A percentile compares a stretch with the other conserved stretches of the same genome.
Evolutionary conservation across 2,113 vertebrate genomes (phyloP).

Genomic region (Typhlomys cinereus): DNA sequence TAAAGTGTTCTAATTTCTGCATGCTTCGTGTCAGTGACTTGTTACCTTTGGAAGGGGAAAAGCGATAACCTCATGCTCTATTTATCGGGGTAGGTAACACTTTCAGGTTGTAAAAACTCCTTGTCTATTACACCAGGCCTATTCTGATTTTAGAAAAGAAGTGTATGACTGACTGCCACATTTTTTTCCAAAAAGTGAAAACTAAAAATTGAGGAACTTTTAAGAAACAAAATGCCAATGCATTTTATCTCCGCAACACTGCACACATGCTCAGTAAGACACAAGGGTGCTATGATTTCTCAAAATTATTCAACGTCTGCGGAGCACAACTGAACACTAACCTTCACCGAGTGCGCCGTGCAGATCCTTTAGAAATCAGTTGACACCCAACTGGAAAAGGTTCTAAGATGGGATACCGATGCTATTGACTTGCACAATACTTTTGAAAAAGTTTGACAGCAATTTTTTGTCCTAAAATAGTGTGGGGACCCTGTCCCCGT

Average conservation of each 20-base stretch:
- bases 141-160: not conserved
- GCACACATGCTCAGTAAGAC: not conserved
- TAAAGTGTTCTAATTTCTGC: constrained; percentile 76
- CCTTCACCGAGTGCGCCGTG: not conserved
- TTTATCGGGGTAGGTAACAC: not conserved
- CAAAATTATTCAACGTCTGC: not conserved
- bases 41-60: constrained; percentile 12
- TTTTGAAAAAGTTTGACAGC: not conserved
- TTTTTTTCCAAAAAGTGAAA: constrained; percentile 42
- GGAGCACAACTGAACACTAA: not conserved
- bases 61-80: not conserved
- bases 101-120: constrained; percentile 9
- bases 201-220: not conserved
- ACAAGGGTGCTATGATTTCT: not conserved
- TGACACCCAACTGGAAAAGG: not conserved
- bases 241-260: not conserved
- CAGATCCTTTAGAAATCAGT: not conserved
- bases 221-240: not conserved
- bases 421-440: not conserved
- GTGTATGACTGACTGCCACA: not conserved
- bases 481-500: not conserved
- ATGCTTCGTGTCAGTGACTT: constrained; percentile 18
- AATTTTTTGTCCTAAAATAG: not conserved
- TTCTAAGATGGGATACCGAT: not conserved
- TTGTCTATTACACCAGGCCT: not conserved